A percentile compares a stretch with the other conserved stretches of the same genome.
Evolutionary conservation across 2,113 vertebrate genomes (phyloP).

Genomic region (Ictidomys tridecemlineatus): DNA sequence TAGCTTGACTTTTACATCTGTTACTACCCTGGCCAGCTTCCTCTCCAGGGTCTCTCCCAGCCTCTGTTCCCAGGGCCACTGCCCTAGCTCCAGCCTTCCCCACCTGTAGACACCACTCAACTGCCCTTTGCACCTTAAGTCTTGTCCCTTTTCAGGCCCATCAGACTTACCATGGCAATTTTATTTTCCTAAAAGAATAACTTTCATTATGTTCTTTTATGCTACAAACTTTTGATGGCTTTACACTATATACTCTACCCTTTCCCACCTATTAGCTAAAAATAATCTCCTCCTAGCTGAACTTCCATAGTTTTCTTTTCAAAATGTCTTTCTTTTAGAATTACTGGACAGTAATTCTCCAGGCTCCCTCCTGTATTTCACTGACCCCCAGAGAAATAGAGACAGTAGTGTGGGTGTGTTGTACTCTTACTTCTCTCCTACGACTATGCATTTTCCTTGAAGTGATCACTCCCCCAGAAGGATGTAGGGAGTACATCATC

Average conservation of each 20-base stretch:
- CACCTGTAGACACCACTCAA: not conserved
- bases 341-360: not conserved
- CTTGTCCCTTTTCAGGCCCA: not conserved
- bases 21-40: not conserved
- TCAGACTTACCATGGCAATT: not conserved
- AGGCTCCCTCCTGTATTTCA: not conserved
- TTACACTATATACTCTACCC: not conserved
- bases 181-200: slow-evolving; percentile 58
- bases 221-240: not conserved
- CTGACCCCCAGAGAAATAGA: not conserved
- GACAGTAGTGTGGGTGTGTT: not conserved
- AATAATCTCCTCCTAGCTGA: slow-evolving; percentile 52
- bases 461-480: not conserved
- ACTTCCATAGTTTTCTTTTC: not conserved
- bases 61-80: not conserved
- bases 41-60: not conserved
- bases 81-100: not conserved
- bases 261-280: slow-evolving; percentile 57
- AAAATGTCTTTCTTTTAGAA: slow-evolving; percentile 36
- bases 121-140: not conserved
- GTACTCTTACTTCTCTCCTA: not conserved
- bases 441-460: not conserved
- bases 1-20: rapidly evolving
- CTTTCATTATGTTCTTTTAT: slow-evolving; percentile 53
- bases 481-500: not conserved